These are phyloP conservation scores for Platycheirus albimanus DNA, from an alignment of 2,888 invertebrate genomes.

Conservation along the genomic window DNA sequence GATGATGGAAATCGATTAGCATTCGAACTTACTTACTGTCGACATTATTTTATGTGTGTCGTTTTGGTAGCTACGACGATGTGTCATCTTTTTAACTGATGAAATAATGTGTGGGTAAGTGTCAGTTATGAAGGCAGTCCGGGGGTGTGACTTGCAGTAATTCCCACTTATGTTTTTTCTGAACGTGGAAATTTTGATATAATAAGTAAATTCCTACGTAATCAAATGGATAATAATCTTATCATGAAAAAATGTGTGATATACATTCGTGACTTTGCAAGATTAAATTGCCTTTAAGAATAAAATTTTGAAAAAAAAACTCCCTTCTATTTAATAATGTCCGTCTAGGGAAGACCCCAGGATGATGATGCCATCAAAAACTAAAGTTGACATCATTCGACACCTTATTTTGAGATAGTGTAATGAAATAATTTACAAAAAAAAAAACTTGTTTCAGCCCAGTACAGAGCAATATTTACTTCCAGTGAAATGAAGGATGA, in stretches of 20 bases:
- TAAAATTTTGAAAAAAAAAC: no score
- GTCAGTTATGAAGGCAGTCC: background rate
- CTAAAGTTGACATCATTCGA: background rate
- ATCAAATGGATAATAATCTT: conserved; percentile 9
- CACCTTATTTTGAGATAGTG: background rate
- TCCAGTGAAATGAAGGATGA: no score
- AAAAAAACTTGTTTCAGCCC: no score
- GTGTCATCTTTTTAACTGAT: background rate
- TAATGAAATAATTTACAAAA: no score
- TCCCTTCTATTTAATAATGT: background rate
- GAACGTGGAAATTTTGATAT: no score
- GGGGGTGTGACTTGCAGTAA: background rate
- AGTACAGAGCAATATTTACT: no score
- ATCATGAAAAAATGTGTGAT: conserved; percentile 1
- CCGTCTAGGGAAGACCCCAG: background rate
- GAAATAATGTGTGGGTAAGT: background rate
- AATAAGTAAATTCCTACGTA: no score
- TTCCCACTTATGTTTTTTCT: no score
- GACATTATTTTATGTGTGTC: background rate
- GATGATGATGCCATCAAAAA: background rate
- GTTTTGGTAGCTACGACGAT: no score
- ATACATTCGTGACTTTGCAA: conserved; percentile 23
- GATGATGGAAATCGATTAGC: background rate
- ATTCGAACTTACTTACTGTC: background rate
- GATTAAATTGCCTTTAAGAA: background rate